phyloP scores from a whole-genome alignment of 2,113 vertebrate genomes.

The Corythornis cristatus region DNA sequence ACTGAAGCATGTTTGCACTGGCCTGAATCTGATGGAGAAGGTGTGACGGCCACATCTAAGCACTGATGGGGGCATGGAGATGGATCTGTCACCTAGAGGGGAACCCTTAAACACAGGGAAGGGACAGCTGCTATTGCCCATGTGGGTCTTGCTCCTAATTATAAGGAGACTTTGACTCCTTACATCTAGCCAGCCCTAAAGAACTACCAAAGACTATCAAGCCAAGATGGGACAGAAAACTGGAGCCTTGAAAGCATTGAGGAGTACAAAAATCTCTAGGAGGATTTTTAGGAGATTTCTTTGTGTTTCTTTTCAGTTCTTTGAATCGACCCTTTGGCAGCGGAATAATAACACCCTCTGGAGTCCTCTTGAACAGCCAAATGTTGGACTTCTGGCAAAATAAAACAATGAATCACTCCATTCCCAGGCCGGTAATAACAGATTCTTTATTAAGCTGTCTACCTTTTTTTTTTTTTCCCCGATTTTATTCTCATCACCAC shows the following conservation, averaged over 20 bases:
- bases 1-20: background rate
- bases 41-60: background rate
- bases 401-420: slow-evolving; percentile 78
- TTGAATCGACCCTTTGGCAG: slow-evolving; percentile 96
- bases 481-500: background rate
- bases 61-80: background rate
- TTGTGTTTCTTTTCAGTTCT: slow-evolving; percentile 77
- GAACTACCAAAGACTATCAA: fast-evolving
- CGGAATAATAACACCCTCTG: slow-evolving; percentile 90
- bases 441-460: background rate
- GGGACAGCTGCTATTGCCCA: background rate
- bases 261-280: background rate
- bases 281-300: background rate
- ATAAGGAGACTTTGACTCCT: background rate
- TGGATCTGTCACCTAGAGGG: background rate
- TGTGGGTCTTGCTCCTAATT: background rate
- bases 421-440: slow-evolving; percentile 78
- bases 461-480: background rate
- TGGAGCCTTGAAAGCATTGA: background rate
- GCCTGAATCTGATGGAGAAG: background rate
- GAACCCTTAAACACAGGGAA: background rate
- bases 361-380: slow-evolving; percentile 95
- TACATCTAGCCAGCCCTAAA: background rate
- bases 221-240: background rate
- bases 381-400: slow-evolving; percentile 97